These are phyloP conservation scores for Sturnira hondurensis DNA, from an alignment of 2,113 vertebrate species.

Conservation along the genomic window DNA sequence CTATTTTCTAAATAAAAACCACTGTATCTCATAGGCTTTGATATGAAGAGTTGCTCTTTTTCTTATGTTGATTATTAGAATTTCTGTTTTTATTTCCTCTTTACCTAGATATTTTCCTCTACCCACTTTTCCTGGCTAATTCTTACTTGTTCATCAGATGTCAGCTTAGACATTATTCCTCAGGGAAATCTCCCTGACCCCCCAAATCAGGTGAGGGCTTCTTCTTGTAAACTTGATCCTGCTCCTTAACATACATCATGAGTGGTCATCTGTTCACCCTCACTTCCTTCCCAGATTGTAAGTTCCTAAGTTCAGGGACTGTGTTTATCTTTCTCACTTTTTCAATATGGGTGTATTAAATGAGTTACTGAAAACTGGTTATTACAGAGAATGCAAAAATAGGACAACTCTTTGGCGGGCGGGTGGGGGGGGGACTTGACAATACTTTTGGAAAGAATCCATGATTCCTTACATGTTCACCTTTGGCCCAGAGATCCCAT, in stretches of 20 bases:
- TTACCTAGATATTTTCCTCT: not conserved
- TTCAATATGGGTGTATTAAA: not conserved
- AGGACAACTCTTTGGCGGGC: not conserved
- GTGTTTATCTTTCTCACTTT: not conserved
- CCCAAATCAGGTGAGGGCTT: not conserved
- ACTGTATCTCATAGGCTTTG: not conserved
- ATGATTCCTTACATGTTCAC: not conserved
- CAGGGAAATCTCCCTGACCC: not conserved
- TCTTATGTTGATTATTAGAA: constrained; percentile 8
- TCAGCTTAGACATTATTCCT: not conserved
- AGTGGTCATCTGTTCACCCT: not conserved
- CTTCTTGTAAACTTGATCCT: not conserved
- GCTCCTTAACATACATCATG: not conserved
- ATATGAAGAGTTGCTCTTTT: not conserved
- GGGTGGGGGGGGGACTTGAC: not conserved
- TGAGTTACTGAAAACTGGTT: not conserved
- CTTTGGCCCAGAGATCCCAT: not conserved
- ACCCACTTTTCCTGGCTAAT: not conserved
- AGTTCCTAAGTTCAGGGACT: not conserved
- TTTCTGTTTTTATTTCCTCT: constrained; percentile 41
- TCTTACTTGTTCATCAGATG: not conserved
- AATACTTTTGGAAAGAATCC: not conserved
- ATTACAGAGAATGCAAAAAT: not conserved
- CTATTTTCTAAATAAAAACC: constrained; percentile 25
- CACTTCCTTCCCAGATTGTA: not conserved